phyloP scores from a whole-genome alignment of 2,797 vertebrate genomes.

The Oophaga sylvatica region DNA sequence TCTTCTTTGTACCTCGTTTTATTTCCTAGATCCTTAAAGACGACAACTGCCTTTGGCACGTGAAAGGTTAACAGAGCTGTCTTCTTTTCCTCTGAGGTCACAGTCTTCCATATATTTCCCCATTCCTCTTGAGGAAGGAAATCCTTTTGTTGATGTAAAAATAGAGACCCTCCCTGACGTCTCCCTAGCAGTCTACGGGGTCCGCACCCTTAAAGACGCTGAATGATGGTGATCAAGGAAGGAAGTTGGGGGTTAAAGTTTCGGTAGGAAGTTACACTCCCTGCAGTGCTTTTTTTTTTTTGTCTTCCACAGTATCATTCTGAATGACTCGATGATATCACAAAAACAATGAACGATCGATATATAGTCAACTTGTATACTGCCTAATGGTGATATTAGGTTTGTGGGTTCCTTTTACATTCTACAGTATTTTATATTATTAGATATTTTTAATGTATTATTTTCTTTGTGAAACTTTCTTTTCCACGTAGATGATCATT shows the following conservation, averaged over 20 bases:
- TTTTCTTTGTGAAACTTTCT: not conserved
- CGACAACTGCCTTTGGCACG: not conserved
- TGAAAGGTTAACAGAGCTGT: constrained; percentile 12
- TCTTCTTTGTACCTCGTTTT: not conserved
- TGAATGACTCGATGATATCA: constrained; percentile 20
- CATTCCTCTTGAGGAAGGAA: constrained; percentile 40
- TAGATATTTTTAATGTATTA: not conserved
- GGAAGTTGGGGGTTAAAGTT: constrained; percentile 35
- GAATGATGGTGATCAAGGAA: constrained; percentile 32
- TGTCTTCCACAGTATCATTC: not conserved
- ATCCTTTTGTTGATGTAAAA: constrained; percentile 44
- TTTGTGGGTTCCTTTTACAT: not conserved
- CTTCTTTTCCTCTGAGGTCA: not conserved
- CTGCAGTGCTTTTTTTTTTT: not conserved
- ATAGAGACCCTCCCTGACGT: constrained; percentile 33
- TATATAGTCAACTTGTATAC: not conserved
- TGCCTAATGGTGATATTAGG: not conserved
- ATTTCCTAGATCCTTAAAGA: not conserved
- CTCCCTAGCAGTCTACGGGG: constrained; percentile 28
- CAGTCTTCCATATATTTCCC: constrained; percentile 12
- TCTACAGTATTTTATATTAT: not conserved
- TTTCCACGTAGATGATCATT: not conserved
- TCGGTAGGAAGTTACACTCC: constrained; percentile 45
- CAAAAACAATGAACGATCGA: too few species aligned
- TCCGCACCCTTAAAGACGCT: constrained; percentile 50